A percentile compares a stretch with the other conserved stretches of the same genome.
Evolutionary conservation across 2,888 invertebrate genomes (phyloP).

Genomic region (Mythimna vitellina): DNA sequence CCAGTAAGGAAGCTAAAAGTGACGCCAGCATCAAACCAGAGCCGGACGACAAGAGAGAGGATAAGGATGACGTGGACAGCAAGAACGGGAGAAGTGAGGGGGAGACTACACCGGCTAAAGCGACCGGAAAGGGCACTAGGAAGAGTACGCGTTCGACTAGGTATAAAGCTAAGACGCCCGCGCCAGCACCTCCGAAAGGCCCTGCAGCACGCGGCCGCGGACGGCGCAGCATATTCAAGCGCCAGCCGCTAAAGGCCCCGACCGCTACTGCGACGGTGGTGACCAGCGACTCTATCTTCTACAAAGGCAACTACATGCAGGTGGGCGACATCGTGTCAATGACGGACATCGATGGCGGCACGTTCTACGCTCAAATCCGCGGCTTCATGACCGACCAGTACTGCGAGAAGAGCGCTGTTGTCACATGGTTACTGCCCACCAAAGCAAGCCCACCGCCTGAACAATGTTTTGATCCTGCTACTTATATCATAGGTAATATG

Average conservation of each 20-base stretch:
- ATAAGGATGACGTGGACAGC: slow-evolving; percentile 77
- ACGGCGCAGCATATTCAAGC: slow-evolving; percentile 94
- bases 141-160: slow-evolving; percentile 91
- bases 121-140: slow-evolving; percentile 88
- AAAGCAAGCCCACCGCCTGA: slow-evolving; percentile 94
- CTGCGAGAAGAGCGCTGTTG: slow-evolving; percentile 97
- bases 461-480: slow-evolving; percentile 95
- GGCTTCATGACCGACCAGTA: slow-evolving; percentile 97
- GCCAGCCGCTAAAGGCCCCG: slow-evolving; percentile 95
- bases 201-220: slow-evolving; percentile 93
- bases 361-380: slow-evolving; percentile 97
- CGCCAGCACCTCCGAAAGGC: slow-evolving; percentile 74
- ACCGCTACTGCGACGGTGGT: slow-evolving; percentile 95
- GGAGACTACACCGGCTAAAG: slow-evolving; percentile 85
- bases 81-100: slow-evolving; percentile 78
- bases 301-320: slow-evolving; percentile 92
- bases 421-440: slow-evolving; percentile 98
- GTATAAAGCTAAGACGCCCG: slow-evolving; percentile 88
- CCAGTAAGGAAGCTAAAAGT: slow-evolving; percentile 78
- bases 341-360: slow-evolving; percentile 93
- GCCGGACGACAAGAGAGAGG: slow-evolving; percentile 78
- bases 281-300: slow-evolving; percentile 94
- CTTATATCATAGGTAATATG: slow-evolving; percentile 95
- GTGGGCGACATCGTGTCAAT: slow-evolving; percentile 97
- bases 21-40: slow-evolving; percentile 75